Conservation (phyloP, 2,888 invertebrate species). For the Coelinius sp. region DNA sequence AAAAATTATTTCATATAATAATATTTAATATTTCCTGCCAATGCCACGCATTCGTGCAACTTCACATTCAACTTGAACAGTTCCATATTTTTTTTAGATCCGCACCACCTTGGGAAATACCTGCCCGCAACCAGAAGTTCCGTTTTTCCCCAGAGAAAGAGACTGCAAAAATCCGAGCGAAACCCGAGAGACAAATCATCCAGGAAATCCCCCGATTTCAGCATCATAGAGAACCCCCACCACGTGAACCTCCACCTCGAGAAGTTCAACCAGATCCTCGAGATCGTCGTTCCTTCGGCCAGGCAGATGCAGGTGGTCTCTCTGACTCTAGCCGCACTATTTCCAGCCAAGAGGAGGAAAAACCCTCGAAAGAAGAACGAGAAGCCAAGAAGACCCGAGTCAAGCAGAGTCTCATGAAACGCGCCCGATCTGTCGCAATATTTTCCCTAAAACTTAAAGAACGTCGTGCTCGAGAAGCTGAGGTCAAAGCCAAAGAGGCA, state of each 20-base stretch:
- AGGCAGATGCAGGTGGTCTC: slow-evolving; percentile 61
- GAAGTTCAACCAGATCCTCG: slow-evolving; percentile 44
- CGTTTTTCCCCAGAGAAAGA: slow-evolving; percentile 69
- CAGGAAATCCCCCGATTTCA: slow-evolving; percentile 56
- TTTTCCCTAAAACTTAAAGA: slow-evolving; percentile 86
- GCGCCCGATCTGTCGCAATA: slow-evolving; percentile 88
- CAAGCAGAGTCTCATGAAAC: slow-evolving; percentile 84
- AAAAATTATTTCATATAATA: too few species aligned
- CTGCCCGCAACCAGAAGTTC: slow-evolving; percentile 66
- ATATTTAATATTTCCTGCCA: too few species aligned
- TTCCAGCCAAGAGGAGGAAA: slow-evolving; percentile 73
- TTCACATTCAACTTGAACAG: too few species aligned
- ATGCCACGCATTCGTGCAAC: too few species aligned
- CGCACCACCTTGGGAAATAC: slow-evolving; percentile 74
- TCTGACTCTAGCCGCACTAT: slow-evolving; percentile 74
- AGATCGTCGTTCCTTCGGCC: slow-evolving; percentile 46
- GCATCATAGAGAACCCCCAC: slow-evolving; percentile 48
- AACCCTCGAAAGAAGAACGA: slow-evolving; percentile 72
- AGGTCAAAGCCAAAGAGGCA: slow-evolving; percentile 77
- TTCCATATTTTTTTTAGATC: slow-evolving; percentile 64
- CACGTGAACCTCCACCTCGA: slow-evolving; percentile 44
- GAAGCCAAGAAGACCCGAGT: slow-evolving; percentile 79
- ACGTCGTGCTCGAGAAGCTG: slow-evolving; percentile 84
- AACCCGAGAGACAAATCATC: slow-evolving; percentile 63
- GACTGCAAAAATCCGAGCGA: slow-evolving; percentile 57